Conservation (phyloP, 2,888 invertebrate species). For the Ennomos fuscantarius region DNA sequence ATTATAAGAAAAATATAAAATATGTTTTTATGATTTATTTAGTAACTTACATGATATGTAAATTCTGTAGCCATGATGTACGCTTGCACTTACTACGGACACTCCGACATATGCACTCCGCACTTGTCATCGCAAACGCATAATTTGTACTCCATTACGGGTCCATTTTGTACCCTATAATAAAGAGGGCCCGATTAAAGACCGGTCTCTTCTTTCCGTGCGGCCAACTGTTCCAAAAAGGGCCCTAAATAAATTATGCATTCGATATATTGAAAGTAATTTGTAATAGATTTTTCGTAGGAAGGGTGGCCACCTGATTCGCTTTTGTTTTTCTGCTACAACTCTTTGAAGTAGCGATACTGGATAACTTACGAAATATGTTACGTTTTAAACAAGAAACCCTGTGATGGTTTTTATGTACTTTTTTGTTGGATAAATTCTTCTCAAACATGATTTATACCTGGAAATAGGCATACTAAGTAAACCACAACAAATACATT, state of each 20-base stretch:
- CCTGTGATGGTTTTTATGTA: too few species aligned
- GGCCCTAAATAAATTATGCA: slow-evolving; percentile 76
- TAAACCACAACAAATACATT: too few species aligned
- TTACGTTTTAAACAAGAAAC: too few species aligned
- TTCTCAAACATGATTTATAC: too few species aligned
- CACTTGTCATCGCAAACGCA: slow-evolving; percentile 76
- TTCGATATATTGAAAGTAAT: slow-evolving; percentile 77
- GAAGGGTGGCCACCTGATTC: slow-evolving; percentile 66
- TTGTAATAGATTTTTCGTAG: slow-evolving; percentile 70
- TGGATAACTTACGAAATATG: neutral
- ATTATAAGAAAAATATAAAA: too few species aligned
- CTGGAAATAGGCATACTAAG: too few species aligned
- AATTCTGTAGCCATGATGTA: slow-evolving; percentile 49
- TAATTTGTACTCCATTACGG: slow-evolving; percentile 82
- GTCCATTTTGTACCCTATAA: slow-evolving; percentile 66
- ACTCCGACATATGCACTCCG: slow-evolving; percentile 78
- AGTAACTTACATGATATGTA: neutral
- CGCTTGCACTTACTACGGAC: slow-evolving; percentile 65
- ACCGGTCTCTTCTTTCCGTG: slow-evolving; percentile 76
- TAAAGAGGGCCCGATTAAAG: slow-evolving; percentile 77
- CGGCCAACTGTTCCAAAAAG: slow-evolving; percentile 75
- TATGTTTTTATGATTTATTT: too few species aligned
- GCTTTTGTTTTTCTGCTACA: slow-evolving; percentile 53
- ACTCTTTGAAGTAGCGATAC: slow-evolving; percentile 31
- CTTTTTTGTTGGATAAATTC: too few species aligned